Base-by-base conservation (phyloP, 2,888 invertebrate species). In the Entomobrya multifasciata region DNA sequence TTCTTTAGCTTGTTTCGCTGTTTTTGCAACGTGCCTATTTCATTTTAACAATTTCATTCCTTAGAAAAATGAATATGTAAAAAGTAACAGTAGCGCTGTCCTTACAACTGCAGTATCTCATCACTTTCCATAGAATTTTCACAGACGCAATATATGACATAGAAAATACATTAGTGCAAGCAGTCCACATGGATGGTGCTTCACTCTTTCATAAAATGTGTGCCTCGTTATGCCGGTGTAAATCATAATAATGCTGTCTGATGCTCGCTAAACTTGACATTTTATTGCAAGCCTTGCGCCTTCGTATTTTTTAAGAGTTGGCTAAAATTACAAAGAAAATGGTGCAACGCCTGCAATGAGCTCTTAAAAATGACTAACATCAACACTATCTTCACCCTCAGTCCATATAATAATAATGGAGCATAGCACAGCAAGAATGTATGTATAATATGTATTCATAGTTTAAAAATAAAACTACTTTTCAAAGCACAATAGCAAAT, bases 201-300 rank as follows among this genome's bases (percentile, higher is more conserved):
- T 65, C 79, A 67, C 65, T 15, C 11, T 57, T 57, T 77, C 36
- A 5, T 49, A 17, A 78, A 85, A 78, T 85, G n/a, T 36, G 8
- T 8, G 78, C 72, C 36, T 72, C 78, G 36, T 47, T 49, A 30
- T 78, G 85, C 72, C 85, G 78, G 36, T 78, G 78, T 85, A 85
- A 85, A 85, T 85, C 85, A 85, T 85, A 78, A 57, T 85, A 78
- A 85, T 78, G 78, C 44, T 60, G 70, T 57, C 55, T 85, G 15
- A 27, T 57, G 52, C 41, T 62, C 17, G 20, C 57, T 22, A 8
- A 52, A 55, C 22, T 22, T 36, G 30, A 36, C 82, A 10, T 44
- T 36, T 77, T 77, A 20, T 47, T 25, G n/a, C 44, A 41, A 44
- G 60, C 25, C 60, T 41, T 60, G 57, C 11, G 22, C 41, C 17